Evolutionary conservation across 37 sponge, comb jelly and placozoan species (phyloP), one percentile per base, ranked within the genome.

Genomic region (Tethya wilhelma): DNA sequence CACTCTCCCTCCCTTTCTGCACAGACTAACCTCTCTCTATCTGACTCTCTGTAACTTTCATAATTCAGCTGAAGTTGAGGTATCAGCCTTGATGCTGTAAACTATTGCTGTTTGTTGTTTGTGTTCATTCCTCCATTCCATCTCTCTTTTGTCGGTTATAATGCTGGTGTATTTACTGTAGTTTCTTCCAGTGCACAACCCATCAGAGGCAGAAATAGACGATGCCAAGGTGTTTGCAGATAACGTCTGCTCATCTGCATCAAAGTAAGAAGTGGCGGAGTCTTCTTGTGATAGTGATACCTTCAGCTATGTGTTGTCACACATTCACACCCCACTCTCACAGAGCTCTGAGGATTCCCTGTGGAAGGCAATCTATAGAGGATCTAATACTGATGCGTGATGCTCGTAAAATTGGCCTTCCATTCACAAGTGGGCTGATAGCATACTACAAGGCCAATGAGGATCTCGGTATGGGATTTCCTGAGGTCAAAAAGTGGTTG

Each of bases 131-230:
- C n/a, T n/a, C n/a, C n/a, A n/a, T n/a, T n/a, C n/a, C n/a, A n/a
- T n/a, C n/a, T n/a, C n/a, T n/a, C n/a, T n/a, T n/a, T n/a, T n/a
- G n/a, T n/a, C n/a, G n/a, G n/a, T n/a, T n/a, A n/a, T n/a, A n/a
- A n/a, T n/a, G n/a, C n/a, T n/a, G n/a, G n/a, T n/a, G 11, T 49
- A 11, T 20, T 20, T 49, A 20, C 22, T 49, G 25, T 56, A 85
- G 86, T 85, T 73, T 33, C 60, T 85, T 4, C 78, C 78, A 37
- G 63, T 69, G 34, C 78, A 85, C 64, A 8, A 62, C 4, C 86
- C 86, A 23, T 76, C 86, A 34, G 38, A 58, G 44, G 86, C 69
- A 67, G 87, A 86, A 67, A 79, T 65, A 62, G 56, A 42, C 14
- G 64, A 79, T 28, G 44, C 67, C 14, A 17, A 12, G 12, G 37